Conservation (phyloP, 2,888 invertebrate species). For the Leistus spinibarbis region DNA sequence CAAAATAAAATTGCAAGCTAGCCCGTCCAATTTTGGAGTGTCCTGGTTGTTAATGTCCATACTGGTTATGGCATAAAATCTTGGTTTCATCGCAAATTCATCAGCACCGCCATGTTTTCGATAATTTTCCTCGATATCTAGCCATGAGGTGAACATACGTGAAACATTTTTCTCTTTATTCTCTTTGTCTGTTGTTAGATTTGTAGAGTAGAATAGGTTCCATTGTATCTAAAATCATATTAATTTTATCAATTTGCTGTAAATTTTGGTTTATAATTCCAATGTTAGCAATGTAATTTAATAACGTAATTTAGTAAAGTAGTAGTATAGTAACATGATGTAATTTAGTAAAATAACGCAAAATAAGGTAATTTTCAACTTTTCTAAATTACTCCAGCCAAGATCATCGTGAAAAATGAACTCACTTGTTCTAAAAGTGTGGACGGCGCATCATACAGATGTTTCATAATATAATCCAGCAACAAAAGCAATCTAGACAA, state of each 20-base stretch:
- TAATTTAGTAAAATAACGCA: too few species aligned
- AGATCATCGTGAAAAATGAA: too few species aligned
- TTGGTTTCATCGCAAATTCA: constrained; percentile 78
- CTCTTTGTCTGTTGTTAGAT: constrained; percentile 64
- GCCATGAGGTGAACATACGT: constrained; percentile 72
- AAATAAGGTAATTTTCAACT: too few species aligned
- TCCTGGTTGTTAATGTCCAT: constrained; percentile 78
- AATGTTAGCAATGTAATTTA: too few species aligned
- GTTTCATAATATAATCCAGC: constrained; percentile 93
- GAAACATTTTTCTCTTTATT: constrained; percentile 64
- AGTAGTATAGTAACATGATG: too few species aligned
- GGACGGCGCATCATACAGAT: constrained; percentile 91
- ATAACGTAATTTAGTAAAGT: too few species aligned
- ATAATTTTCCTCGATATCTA: constrained; percentile 78
- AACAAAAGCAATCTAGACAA: constrained; percentile 83
- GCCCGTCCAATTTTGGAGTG: constrained; percentile 88
- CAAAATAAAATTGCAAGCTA: constrained; percentile 92
- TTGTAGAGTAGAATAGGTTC: constrained; percentile 75
- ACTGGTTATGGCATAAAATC: constrained; percentile 88
- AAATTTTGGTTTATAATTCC: too few species aligned
- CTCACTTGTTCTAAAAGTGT: constrained; percentile 83
- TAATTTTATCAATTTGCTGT: background rate
- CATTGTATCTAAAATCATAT: constrained; percentile 68
- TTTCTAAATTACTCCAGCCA: too few species aligned
- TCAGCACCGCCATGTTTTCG: constrained; percentile 67